Evolutionary conservation across 2,797 vertebrate genomes (phyloP).

Genomic region (Cossypha niveicapilla): DNA sequence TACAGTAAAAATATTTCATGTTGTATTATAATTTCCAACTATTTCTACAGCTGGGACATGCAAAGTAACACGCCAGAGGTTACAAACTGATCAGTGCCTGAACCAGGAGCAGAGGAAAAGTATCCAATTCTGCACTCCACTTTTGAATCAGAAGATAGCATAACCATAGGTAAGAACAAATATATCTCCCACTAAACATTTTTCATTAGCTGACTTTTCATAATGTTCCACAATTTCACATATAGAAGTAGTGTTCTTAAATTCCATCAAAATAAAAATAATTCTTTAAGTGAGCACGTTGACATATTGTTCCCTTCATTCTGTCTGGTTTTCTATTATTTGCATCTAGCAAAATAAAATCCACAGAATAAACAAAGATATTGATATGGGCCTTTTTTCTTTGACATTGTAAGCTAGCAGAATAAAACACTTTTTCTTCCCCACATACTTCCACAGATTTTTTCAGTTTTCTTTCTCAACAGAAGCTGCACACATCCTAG

Average conservation of each 20-base stretch:
- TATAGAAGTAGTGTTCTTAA: not conserved
- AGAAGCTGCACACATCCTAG: not conserved
- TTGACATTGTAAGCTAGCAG: not conserved
- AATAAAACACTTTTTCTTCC: not conserved
- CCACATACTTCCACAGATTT: not conserved
- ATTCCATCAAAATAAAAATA: not conserved
- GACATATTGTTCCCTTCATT: not conserved
- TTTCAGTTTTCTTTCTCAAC: not conserved
- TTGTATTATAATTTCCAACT: not conserved
- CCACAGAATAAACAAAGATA: not conserved
- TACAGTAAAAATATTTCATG: not conserved
- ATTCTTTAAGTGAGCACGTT: not conserved
- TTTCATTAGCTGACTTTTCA: not conserved
- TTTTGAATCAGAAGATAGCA: not conserved
- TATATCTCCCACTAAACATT: not conserved
- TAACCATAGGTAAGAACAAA: not conserved
- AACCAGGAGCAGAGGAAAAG: not conserved
- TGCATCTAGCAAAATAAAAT: not conserved
- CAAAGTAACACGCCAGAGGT: not conserved
- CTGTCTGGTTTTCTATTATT: not conserved
- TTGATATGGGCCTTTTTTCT: not conserved
- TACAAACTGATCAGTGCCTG: not conserved
- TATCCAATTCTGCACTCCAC: not conserved
- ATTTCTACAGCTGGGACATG: not conserved
- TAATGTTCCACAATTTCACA: not conserved